phyloP scores from a whole-genome alignment of 2,888 invertebrate species.

The Cordilura impudica region DNA sequence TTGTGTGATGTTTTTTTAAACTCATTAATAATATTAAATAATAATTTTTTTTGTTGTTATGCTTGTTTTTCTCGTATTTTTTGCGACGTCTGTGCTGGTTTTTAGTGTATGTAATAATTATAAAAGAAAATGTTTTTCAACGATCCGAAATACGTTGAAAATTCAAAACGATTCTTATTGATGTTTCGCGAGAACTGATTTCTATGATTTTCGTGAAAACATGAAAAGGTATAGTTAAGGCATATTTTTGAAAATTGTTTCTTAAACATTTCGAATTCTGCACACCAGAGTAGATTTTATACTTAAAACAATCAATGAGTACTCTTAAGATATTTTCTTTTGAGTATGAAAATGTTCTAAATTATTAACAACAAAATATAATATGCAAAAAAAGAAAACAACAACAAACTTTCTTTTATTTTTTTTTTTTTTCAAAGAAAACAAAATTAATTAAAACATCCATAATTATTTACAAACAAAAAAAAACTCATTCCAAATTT shows the following conservation, averaged over 20 bases:
- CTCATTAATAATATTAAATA: conserved; percentile 39
- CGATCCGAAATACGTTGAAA: conserved; percentile 40
- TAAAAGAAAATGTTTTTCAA: conserved; percentile 2
- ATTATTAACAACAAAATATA: conserved; percentile 6
- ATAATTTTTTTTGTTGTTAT: conserved; percentile 18
- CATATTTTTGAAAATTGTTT: conserved; percentile 30
- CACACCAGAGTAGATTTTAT: background rate
- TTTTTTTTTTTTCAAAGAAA: background rate
- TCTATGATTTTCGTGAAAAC: conserved; percentile 38
- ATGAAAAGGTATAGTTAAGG: conserved; percentile 41
- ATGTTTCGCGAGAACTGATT: conserved; percentile 60
- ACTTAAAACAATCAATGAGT: conserved; percentile 12
- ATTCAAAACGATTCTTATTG: conserved; percentile 53
- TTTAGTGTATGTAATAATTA: background rate
- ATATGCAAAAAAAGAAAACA: background rate
- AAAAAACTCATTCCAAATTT: conserved; percentile 13
- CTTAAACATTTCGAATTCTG: background rate
- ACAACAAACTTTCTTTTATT: background rate
- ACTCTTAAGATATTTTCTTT: conserved; percentile 25
- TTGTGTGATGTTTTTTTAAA: conserved; percentile 22
- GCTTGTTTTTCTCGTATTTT: conserved; percentile 24
- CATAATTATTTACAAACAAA: conserved; percentile 30
- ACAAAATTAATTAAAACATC: conserved; percentile 6
- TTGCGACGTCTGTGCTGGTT: background rate
- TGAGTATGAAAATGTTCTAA: background rate